phyloP scores from a whole-genome alignment of 2,113 vertebrate genomes.

The Chamaea fasciata region DNA sequence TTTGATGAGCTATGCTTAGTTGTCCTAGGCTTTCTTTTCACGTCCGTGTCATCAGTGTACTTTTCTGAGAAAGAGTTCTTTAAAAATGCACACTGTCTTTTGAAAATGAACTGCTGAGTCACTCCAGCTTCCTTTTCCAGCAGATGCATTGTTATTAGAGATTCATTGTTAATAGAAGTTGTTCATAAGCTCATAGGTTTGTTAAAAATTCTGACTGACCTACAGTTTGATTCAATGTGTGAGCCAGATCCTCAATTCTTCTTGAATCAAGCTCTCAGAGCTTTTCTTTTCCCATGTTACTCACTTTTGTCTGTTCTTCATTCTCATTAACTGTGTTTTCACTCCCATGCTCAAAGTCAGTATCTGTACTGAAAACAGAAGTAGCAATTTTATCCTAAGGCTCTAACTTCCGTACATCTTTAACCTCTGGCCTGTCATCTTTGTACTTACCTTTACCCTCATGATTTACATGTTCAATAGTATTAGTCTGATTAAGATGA shows the following conservation, averaged over 20 bases:
- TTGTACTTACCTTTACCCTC: neutral
- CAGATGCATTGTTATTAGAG: neutral
- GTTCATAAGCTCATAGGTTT: neutral
- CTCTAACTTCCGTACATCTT: neutral
- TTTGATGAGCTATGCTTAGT: neutral
- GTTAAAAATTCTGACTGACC: neutral
- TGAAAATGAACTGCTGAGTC: neutral
- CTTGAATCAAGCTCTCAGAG: neutral
- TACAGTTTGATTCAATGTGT: neutral
- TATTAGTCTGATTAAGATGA: neutral
- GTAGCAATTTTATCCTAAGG: neutral
- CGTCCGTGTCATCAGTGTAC: neutral
- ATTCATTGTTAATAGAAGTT: neutral
- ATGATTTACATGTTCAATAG: neutral
- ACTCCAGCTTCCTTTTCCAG: neutral
- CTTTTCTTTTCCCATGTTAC: neutral
- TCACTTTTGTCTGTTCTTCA: accelerated
- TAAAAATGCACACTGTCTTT: neutral
- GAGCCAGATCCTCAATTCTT: neutral
- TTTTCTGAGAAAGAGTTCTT: neutral
- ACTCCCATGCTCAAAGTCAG: neutral
- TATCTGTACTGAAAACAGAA: neutral
- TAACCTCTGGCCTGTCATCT: neutral
- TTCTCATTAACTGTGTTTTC: neutral
- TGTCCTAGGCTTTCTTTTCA: neutral